Conservation (phyloP, 37 sponge, comb jelly and placozoan genomes). For the Spongia lamella region DNA sequence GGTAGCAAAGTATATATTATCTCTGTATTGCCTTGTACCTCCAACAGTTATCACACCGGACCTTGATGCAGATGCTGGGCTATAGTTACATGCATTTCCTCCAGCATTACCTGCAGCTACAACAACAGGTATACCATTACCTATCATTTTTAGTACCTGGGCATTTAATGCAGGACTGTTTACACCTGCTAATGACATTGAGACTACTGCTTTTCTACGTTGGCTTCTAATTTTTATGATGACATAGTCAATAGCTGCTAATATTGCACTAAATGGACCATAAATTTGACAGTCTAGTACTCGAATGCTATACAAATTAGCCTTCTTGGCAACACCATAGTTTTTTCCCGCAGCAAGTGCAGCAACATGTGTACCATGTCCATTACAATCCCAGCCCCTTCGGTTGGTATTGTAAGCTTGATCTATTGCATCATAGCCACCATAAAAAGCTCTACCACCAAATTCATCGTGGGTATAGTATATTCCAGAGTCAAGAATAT, state of each 20-base stretch:
- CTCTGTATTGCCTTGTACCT: slow-evolving; percentile 30
- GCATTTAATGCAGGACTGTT: slow-evolving; percentile 26
- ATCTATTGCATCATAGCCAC: not conserved
- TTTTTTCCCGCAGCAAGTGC: slow-evolving; percentile 62
- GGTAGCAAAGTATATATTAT: slow-evolving; percentile 43
- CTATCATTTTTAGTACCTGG: slow-evolving; percentile 23
- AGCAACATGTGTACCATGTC: slow-evolving; percentile 28
- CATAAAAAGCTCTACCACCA: too few relatives aligned
- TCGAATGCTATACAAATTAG: slow-evolving; percentile 52
- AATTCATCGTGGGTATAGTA: too few relatives aligned
- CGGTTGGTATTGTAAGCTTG: not conserved
- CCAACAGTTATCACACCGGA: slow-evolving; percentile 63
- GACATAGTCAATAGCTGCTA: slow-evolving; percentile 53
- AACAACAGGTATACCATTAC: slow-evolving; percentile 40
- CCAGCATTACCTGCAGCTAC: slow-evolving; percentile 68
- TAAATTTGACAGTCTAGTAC: slow-evolving; percentile 55
- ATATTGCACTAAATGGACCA: slow-evolving; percentile 44
- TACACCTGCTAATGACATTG: slow-evolving; percentile 57
- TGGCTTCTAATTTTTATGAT: not conserved
- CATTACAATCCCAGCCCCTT: slow-evolving; percentile 27
- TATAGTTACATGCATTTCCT: slow-evolving; percentile 44
- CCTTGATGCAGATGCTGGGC: slow-evolving; percentile 47
- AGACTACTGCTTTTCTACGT: slow-evolving; percentile 44
- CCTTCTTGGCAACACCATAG: slow-evolving; percentile 50
- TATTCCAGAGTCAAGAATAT: too few relatives aligned